These are phyloP conservation scores for Cryptus viduatorius DNA, from an alignment of 2,888 invertebrate genomes.

Conservation along the genomic window DNA sequence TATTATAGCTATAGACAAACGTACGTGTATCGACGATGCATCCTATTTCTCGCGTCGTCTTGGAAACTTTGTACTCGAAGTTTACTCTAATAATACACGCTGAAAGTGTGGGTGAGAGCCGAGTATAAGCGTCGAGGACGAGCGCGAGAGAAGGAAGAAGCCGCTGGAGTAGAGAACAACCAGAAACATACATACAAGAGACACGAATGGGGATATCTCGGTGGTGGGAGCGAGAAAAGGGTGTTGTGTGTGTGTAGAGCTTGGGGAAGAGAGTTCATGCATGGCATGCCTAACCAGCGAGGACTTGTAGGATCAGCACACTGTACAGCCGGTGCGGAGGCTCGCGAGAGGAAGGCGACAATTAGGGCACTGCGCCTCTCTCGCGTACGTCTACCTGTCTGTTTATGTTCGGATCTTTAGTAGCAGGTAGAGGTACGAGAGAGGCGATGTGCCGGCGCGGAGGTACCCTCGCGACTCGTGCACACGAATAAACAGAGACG, in stretches of 20 bases:
- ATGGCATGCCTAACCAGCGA: slow-evolving; percentile 58
- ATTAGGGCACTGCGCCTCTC: slow-evolving; percentile 82
- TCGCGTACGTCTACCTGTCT: slow-evolving; percentile 66
- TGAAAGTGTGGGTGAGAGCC: slow-evolving; percentile 63
- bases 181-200: slow-evolving; percentile 49
- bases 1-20: not conserved
- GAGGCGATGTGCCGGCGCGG: slow-evolving; percentile 26
- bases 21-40: slow-evolving; percentile 27
- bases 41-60: slow-evolving; percentile 16
- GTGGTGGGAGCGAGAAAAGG: slow-evolving; percentile 19
- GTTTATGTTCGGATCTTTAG: slow-evolving; percentile 68
- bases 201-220: not conserved
- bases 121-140: slow-evolving; percentile 40
- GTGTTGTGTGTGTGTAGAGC: not conserved
- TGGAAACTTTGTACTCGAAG: slow-evolving; percentile 48
- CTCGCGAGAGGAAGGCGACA: slow-evolving; percentile 81
- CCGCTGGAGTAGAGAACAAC: slow-evolving; percentile 17
- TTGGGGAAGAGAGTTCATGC: slow-evolving; percentile 48
- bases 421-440: slow-evolving; percentile 59
- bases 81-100: slow-evolving; percentile 63
- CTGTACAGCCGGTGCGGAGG: slow-evolving; percentile 41
- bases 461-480: slow-evolving; percentile 17
- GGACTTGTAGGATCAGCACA: slow-evolving; percentile 50
- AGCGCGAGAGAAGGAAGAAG: slow-evolving; percentile 17
- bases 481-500: slow-evolving; percentile 61